Evolutionary conservation across 2,797 vertebrate genomes (phyloP).

Genomic region (Melanotaenia nigrans): DNA sequence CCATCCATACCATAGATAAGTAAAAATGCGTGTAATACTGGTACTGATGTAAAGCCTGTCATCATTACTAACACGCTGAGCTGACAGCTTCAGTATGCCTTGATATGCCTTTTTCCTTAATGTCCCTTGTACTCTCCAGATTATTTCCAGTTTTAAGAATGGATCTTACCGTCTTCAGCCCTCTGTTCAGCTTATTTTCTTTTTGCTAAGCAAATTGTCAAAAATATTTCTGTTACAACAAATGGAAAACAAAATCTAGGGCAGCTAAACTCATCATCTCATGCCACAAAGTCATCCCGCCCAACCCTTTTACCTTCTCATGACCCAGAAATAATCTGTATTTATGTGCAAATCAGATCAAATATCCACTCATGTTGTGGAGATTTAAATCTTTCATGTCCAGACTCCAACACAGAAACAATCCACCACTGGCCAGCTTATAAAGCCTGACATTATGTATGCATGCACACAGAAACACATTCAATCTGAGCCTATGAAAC

Average conservation of each 20-base stretch:
- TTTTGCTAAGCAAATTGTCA: neutral
- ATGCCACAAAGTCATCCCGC: no score
- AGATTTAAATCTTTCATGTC: neutral
- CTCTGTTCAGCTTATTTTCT: no score
- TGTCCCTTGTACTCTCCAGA: no score
- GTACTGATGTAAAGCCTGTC: neutral
- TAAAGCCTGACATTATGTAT: neutral
- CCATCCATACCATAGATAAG: no score
- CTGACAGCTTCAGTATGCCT: no score
- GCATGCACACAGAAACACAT: neutral
- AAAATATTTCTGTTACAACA: neutral
- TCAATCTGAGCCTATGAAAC: neutral
- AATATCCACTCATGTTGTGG: neutral
- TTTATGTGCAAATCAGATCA: neutral
- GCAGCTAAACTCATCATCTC: neutral
- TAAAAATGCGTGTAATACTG: no score
- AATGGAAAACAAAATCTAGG: neutral
- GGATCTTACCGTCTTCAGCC: neutral
- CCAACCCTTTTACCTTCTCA: neutral
- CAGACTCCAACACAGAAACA: neutral
- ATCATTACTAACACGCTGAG: neutral
- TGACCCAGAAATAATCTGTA: neutral
- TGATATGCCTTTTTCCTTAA: no score
- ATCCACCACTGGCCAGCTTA: neutral
- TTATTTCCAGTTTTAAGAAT: neutral